Evolutionary conservation across 2,797 vertebrate species (phyloP), one percentile per base, ranked within the genome.

Genomic region (Manis javanica): DNA sequence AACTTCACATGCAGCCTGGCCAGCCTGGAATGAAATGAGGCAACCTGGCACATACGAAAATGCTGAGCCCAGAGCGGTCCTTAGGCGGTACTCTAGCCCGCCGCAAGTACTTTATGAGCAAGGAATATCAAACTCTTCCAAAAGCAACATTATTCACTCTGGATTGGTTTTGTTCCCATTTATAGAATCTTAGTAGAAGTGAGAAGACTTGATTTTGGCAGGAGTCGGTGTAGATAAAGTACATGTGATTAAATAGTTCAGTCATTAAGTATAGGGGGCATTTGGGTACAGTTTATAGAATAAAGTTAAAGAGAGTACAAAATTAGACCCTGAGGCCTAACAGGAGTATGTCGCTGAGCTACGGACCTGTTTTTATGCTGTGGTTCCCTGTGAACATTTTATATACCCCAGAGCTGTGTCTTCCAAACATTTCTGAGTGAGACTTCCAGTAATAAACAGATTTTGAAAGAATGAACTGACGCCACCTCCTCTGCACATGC

Each of bases 221-320:
- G 75, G 77, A 75, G 49, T 87, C 69, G 79, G 24, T 55, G 37
- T 91, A 31, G 53, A 57, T 90, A 88, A 84, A 95, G 83, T n/a
- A 92, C 14, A 78, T 49, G 16, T 72, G 66, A 86, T 90, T 94
- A 85, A 96, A 83, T 77, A 51, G 42, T 66, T 84, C 55, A 31
- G 53, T 72, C 82, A 91, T 94, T 96, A 97, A 95, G 23, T 59
- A 92, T 95, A 93, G 51, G 68, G 57, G 74, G 13, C 72, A 49
- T 2, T 81, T 46, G 63, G 49, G 49, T 90, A 16, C 18, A 9
- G 66, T 94, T 96, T 94, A 75, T 59, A 91, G 51, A 90, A 90
- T 39, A 93, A 92, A 90, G 37, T 94, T 18, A 77, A 51, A 74
- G 26, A 84, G 24, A 87, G 57, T 64, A 92, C 31, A 89, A 63